Base-by-base conservation (phyloP, 2,113 vertebrate genomes). In the Lamprologus lemairii region DNA sequence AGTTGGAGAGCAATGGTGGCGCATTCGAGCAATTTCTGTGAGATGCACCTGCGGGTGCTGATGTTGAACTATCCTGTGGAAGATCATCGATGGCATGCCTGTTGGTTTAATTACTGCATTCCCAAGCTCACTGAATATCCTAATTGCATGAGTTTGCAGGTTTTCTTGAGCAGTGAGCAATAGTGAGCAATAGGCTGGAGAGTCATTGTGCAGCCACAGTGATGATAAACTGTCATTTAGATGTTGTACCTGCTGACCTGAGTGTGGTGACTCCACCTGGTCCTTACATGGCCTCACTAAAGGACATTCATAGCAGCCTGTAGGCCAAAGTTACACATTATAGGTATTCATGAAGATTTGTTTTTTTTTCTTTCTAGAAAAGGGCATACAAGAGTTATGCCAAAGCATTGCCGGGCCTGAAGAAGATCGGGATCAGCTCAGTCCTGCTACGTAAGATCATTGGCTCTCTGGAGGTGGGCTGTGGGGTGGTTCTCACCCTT, bases 361-460 rank as follows among this genome's bases (percentile, higher is more conserved):
- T 17, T 83, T 17, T 83, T 87, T 57, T 81, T 40, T 73, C 12
- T 94, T 95, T 73, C 96, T 78, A 99, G 99, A 99, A 99, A 97
- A 97, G 98, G 90, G 98, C 98, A 1, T 99, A 99, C 95, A 99
- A 99, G 94, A 99, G 98, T 92, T 99, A 99, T 10, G 97, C 99
- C 89, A 97, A 99, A 89, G 99, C 99, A 8, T 93, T 99, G 80
- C 99, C 99, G 16, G 97, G 97, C 86, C 95, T 99, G 49, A 99
- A 98, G 95, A 99, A 98, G 96, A 97, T 99, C 83, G 99, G 99
- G 81, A 96, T 99, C 92, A 98, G 97, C 91, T 99, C 99, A 8
- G 98, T 99, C 84, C 96, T 99, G 42, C 97, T 99, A 17, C 97
- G 99, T 85, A 99, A 99, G 96, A 98, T 97, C 89, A 99, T 99